Conservation (phyloP, 2,797 vertebrate species). For the Acrocephalus scirpaceus region DNA sequence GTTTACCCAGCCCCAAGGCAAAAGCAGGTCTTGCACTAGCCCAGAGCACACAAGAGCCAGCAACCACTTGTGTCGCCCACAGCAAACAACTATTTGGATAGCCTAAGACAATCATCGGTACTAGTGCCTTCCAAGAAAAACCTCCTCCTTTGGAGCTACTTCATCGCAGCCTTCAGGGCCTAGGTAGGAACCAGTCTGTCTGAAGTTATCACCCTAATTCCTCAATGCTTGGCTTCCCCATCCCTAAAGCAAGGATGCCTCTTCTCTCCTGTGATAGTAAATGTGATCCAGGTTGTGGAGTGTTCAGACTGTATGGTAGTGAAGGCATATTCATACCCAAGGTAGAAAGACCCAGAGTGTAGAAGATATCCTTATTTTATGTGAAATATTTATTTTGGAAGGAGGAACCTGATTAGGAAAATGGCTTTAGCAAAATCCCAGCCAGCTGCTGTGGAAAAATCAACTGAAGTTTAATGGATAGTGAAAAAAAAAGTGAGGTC, state of each 20-base stretch:
- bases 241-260: not conserved
- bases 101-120: not conserved
- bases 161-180: not conserved
- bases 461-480: not conserved
- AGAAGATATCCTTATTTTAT: not conserved
- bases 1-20: not conserved
- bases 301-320: not conserved
- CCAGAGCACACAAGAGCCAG: not conserved
- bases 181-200: not conserved
- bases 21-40: not conserved
- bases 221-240: not conserved
- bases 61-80: rapidly evolving
- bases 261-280: not conserved
- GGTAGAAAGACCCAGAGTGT: not conserved
- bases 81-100: not conserved
- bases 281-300: not conserved
- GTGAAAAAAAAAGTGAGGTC: not conserved
- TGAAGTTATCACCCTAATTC: not conserved
- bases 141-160: not conserved
- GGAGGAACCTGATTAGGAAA: not conserved
- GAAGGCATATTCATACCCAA: not conserved
- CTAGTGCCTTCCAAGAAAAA: not conserved
- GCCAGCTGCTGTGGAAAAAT: not conserved
- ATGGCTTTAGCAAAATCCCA: not conserved
- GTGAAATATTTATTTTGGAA: not conserved